phyloP scores from a whole-genome alignment of 2,797 vertebrate genomes.

The Falco rusticolus region DNA sequence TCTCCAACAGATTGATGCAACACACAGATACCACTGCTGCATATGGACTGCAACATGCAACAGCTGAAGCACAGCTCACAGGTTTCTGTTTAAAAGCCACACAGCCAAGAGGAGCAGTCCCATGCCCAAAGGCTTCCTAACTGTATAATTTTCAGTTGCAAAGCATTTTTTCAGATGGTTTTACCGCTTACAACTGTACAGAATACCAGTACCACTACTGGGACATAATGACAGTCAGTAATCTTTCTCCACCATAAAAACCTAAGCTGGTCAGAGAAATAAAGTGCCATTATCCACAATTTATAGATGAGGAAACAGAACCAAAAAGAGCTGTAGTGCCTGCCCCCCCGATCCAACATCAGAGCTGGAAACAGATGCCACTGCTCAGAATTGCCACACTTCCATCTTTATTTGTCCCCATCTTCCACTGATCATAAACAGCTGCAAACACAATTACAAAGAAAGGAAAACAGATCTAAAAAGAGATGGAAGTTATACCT shows the following conservation, averaged over 20 bases:
- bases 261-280: not conserved
- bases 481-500: not conserved
- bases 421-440: not conserved
- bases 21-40: not conserved
- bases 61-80: not conserved
- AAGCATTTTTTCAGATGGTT: not conserved
- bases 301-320: constrained; percentile 17
- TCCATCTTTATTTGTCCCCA: not conserved
- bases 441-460: not conserved
- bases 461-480: not conserved
- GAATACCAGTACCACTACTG: not conserved
- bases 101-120: not conserved
- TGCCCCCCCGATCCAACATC: not conserved
- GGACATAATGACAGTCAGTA: not conserved
- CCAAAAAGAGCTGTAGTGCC: not conserved
- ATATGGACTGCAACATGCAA: not conserved
- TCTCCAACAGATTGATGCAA: not conserved
- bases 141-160: not conserved
- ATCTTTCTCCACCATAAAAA: not conserved
- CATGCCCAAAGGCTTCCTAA: not conserved
- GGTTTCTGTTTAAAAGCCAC: not conserved
- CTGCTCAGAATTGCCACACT: not conserved
- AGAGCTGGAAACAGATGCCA: not conserved
- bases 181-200: not conserved
- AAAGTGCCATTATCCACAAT: not conserved